Evolutionary conservation across 2,797 vertebrate genomes (phyloP).

Genomic region (Pterois miles): DNA sequence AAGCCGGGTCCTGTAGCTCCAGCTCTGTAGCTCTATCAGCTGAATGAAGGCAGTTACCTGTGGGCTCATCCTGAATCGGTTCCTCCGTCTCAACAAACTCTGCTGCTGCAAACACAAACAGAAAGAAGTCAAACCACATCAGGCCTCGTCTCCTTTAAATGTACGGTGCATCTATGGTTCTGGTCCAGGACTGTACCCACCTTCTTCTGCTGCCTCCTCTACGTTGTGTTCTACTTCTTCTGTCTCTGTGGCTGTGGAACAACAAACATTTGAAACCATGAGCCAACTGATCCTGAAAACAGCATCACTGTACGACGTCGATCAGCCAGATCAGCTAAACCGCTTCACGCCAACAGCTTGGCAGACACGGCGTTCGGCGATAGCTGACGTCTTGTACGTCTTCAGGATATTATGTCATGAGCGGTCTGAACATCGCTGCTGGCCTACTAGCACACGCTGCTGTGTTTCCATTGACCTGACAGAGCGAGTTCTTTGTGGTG

Average conservation of each 20-base stretch:
- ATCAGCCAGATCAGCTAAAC: too few relatives aligned
- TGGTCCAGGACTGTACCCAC: slow-evolving; percentile 11
- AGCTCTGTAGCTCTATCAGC: neutral
- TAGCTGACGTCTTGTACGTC: neutral
- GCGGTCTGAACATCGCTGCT: neutral
- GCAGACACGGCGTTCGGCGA: neutral
- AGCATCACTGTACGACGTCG: too few relatives aligned
- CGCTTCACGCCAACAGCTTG: neutral
- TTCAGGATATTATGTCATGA: neutral
- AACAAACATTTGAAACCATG: neutral
- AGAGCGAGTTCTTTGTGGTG: neutral
- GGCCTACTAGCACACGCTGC: neutral
- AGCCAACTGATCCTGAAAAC: neutral
- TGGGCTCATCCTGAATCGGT: slow-evolving; percentile 65
- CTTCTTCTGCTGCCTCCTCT: slow-evolving; percentile 50
- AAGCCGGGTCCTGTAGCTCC: neutral
- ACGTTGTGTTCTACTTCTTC: slow-evolving; percentile 25
- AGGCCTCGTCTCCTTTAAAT: neutral
- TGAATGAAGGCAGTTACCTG: slow-evolving; percentile 69
- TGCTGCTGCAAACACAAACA: slow-evolving; percentile 45
- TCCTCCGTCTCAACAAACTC: slow-evolving; percentile 62
- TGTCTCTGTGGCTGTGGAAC: neutral
- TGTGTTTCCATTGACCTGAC: neutral
- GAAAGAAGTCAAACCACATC: neutral
- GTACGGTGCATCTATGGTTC: neutral